Base-by-base conservation (phyloP, 2,113 vertebrate species). In the Dicaeum eximium region DNA sequence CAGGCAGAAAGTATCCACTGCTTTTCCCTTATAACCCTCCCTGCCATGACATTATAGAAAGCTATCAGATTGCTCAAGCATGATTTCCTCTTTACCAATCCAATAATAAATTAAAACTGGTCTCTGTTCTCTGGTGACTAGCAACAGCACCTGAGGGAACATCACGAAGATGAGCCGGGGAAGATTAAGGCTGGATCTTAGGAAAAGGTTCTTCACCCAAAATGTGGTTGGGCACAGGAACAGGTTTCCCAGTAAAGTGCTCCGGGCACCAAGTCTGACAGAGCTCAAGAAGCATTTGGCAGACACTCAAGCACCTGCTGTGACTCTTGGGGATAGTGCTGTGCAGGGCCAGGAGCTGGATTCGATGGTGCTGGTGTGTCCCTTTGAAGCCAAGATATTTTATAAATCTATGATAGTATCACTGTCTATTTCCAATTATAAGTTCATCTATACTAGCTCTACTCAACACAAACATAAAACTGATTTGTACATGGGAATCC, bases 201-300 rank as follows among this genome's bases (percentile, higher is more conserved):
- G 21, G 25, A 64, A 62, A 48, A 48, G 6, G 20, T 35, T 64
- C 11, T 64, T 56, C 14, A 18, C 20, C 20, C 21, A 42, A 30
- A 17, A 13, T 48, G 30, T 40, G 16, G 2, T 5, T 80, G 66
- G 20, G 25, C 48, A 56, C 21, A 56, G 57, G 30, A 79, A 40
- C 3, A 18, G 6, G 13, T 15, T 42, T 9, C 13, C 2, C 3
- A 35, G 21, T 11, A 40, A 35, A 56, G 15, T 3, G 3, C 25
- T 31, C 57, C 31, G 4, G 6, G 11, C 42, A 48, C 35, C 35
- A 71, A 62, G 20, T 14, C 24, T n/a, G 30, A 11, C 10, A 25
- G 40, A 48, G 21, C 10, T 56, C 25, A 31, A 42, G 66, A 56
- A 56, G 16, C 7, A 18, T 64, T 56, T 48, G 17, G 33, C 11